phyloP scores from a whole-genome alignment of 2,113 vertebrate genomes.

The Phycodurus eques region DNA sequence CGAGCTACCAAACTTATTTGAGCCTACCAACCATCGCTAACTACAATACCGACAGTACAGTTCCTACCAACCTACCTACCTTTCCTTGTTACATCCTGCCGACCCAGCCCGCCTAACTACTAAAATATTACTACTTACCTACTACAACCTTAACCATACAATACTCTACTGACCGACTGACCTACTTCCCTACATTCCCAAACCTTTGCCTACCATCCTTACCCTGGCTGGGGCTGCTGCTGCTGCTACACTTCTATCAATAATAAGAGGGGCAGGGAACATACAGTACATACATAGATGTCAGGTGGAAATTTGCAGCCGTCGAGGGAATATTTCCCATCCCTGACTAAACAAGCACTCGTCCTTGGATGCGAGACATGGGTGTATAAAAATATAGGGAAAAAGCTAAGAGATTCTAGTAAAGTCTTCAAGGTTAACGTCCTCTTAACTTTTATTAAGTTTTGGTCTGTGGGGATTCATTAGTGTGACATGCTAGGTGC shows the following conservation, averaged over 20 bases:
- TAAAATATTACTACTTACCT: background rate
- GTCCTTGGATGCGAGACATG: slow-evolving; percentile 70
- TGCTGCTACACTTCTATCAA: background rate
- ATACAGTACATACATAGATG: slow-evolving; percentile 33
- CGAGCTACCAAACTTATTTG: too few relatives aligned
- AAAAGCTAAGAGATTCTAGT: slow-evolving; percentile 47
- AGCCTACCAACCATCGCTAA: too few relatives aligned
- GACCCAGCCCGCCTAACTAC: too few relatives aligned
- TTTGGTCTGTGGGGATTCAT: slow-evolving; percentile 78
- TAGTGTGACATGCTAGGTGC: slow-evolving; percentile 71
- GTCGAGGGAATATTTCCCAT: slow-evolving; percentile 56
- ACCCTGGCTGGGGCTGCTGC: background rate
- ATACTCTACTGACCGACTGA: background rate
- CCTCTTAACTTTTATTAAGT: slow-evolving; percentile 81
- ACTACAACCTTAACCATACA: background rate
- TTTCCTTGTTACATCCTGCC: too few relatives aligned
- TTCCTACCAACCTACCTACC: too few relatives aligned
- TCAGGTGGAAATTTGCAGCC: slow-evolving; percentile 59
- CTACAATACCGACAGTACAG: too few relatives aligned
- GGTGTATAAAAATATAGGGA: slow-evolving; percentile 46
- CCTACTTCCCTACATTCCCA: too few relatives aligned
- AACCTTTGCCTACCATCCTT: background rate
- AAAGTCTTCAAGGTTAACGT: slow-evolving; percentile 82
- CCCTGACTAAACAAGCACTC: slow-evolving; percentile 61
- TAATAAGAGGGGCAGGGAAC: background rate